phyloP scores from a whole-genome alignment of 2,113 vertebrate species.

The Rhinichthys klamathensis region DNA sequence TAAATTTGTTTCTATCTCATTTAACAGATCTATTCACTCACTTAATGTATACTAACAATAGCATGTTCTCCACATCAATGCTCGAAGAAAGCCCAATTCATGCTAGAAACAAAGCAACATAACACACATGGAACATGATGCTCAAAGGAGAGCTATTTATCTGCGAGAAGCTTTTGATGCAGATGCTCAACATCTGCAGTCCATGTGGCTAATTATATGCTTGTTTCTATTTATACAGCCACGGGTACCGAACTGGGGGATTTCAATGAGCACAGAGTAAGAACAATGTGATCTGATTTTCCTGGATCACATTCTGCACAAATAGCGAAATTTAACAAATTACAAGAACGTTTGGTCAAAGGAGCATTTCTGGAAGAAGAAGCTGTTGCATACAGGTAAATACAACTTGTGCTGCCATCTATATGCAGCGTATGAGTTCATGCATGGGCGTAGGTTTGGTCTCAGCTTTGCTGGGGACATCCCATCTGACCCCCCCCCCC shows the following conservation, averaged over 20 bases:
- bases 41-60: not conserved
- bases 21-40: not conserved
- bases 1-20: not conserved
- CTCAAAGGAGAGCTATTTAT: not conserved
- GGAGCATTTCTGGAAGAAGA: not conserved
- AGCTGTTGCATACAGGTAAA: too few relatives aligned
- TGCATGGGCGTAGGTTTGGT: too few relatives aligned
- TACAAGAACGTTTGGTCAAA: not conserved
- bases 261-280: not conserved
- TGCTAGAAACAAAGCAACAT: not conserved
- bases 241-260: not conserved
- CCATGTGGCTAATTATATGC: slow-evolving; percentile 1
- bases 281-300: slow-evolving; percentile 31
- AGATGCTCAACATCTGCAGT: slow-evolving; percentile 20
- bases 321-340: not conserved
- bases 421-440: not conserved
- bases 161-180: not conserved
- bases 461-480: too few relatives aligned
- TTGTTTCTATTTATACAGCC: slow-evolving; percentile 11
- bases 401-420: not conserved
- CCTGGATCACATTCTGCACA: not conserved
- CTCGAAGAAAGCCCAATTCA: not conserved
- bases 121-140: not conserved
- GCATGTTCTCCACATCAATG: not conserved
- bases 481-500: too few relatives aligned